Percentiles rank a stretch among this genome's conserved stretches.
Evolutionary conservation across 2,888 invertebrate species (phyloP).

Genomic region (Ophion ellenae): DNA sequence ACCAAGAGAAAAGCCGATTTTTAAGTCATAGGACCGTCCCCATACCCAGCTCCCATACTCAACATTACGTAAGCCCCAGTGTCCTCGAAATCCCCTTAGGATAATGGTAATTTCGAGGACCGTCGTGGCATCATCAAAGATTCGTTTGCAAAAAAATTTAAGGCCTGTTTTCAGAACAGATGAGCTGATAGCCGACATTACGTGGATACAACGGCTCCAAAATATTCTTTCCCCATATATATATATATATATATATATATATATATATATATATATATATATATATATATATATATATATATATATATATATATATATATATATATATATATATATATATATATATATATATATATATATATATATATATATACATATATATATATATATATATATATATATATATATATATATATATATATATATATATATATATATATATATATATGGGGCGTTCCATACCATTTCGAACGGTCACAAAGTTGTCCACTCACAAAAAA

Average conservation of each 20-base stretch:
- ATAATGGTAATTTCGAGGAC: not conserved
- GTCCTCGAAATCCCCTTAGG: not conserved
- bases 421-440: too few relatives aligned
- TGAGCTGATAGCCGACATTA: not conserved
- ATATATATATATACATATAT: too few relatives aligned
- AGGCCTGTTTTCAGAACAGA: not conserved
- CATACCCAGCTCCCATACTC: not conserved
- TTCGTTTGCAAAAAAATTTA: not conserved
- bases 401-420: too few relatives aligned
- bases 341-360: too few relatives aligned
- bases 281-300: too few relatives aligned
- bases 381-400: too few relatives aligned
- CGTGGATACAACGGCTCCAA: not conserved
- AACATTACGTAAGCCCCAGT: not conserved
- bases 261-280: not conserved
- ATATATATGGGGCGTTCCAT: too few relatives aligned
- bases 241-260: slow-evolving; percentile 14
- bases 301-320: too few relatives aligned
- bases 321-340: too few relatives aligned
- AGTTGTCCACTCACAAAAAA: too few relatives aligned
- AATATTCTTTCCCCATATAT: not conserved
- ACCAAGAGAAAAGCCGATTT: not conserved
- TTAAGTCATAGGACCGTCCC: not conserved
- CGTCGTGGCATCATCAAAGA: not conserved
- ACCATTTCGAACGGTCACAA: too few relatives aligned